Evolutionary conservation across 2,113 vertebrate species (phyloP), one percentile per base, ranked within the genome.

Genomic region (Climacteris rufus): DNA sequence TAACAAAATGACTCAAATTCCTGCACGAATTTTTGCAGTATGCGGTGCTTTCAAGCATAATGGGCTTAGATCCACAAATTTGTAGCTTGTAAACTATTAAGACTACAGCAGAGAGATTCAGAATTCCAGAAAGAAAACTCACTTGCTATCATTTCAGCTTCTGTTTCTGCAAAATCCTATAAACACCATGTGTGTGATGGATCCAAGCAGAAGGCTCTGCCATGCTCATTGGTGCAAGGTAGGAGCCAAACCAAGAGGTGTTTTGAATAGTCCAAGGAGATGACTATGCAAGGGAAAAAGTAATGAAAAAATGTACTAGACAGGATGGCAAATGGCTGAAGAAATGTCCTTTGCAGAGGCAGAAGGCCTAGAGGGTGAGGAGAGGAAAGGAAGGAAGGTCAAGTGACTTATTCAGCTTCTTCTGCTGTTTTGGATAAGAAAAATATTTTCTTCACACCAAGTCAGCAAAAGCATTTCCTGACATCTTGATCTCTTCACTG

Each of bases 401-500:
- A 91, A 96, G 87, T 47, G 66, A 83, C 91, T 95, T 95, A 80
- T 79, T 97, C 91, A 95, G 89, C 84, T 95, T 45, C 87, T 96
- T 94, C 76, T 84, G 71, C 21, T 1, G 1, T 83, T 94, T 79
- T 79, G 90, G 92, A 82, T 94, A 95, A 90, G 88, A 90, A 93
- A 94, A 86, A 83, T 96, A 89, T 87, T 93, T 94, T 94, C 80
- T 94, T 92, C 10, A 5, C 68, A 86, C 44, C 28, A 75, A 88
- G 75, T 96, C 96, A 97, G 96, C 93, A 96, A 92, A 96, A 94
- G 83, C 60, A 65, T 94, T 96, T 97, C 96, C 94, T 94, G 90
- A 79, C 1, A 1, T 75, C 71, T 59, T 78, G 64, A 60, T 75
- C 64, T 80, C 59, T 74, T 85, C 0, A 0, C 52, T 52, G 47